Evolutionary conservation across 2,797 vertebrate genomes (phyloP), one percentile per base, ranked within the genome.

Genomic region (Garrulus glandarius): DNA sequence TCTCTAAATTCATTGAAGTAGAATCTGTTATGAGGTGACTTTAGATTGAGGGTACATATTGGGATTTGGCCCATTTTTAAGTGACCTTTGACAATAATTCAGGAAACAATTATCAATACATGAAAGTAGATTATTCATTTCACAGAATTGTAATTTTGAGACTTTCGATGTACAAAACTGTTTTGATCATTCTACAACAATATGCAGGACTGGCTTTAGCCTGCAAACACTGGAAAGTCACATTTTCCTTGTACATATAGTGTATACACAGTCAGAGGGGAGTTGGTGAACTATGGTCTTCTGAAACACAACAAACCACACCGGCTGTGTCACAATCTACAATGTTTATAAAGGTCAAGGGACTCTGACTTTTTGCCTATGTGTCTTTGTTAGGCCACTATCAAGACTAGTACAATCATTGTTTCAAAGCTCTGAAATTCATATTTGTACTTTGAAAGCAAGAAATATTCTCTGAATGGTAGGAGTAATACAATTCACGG

Each of bases 291-390:
- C 68, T 36, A 4, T 10, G 20, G 16, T 56, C 60, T 91, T 85
- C 46, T 69, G 81, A 89, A 68, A 57, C 34, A 78, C 60, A 82
- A 88, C 5, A 44, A 59, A 78, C 23, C 19, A 21, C 64, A 13
- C 34, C 43, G 55, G 13, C 39, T 68, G 32, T 64, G 57, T 57
- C 55, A 59, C 57, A 81, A 56, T 19, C 59, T 72, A 50, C 88
- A 89, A 90, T 61, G 37, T 43, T 89, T 91, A 44, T 81, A 91
- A 94, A 97, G 83, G 74, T 89, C 93, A 93, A 74, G 29, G 50
- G 21, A 49, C 64, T 46, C 20, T 76, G 74, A 82, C 75, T 87
- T 96, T 60, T 68, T 87, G 34, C 88, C 56, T 82, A 30, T 78
- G 57, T 63, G 36, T 30, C 41, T 83, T 89, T 84, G 56, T 72